These are phyloP conservation scores for Scaptomyza polygonia DNA, from an alignment of 2,888 invertebrate species.

Conservation along the genomic window DNA sequence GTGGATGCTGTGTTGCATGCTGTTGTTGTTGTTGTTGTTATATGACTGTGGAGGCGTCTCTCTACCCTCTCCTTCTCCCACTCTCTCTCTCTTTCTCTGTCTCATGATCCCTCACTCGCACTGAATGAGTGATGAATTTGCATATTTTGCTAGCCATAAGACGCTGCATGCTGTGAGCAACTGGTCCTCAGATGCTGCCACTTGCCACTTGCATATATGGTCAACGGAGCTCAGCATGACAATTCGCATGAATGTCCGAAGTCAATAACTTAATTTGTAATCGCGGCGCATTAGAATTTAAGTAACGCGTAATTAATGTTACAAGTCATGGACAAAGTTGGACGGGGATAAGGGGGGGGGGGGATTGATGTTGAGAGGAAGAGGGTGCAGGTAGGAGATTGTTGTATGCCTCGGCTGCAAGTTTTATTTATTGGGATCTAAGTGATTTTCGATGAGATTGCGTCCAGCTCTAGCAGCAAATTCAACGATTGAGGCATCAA, in stretches of 20 bases:
- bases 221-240: slow-evolving; percentile 76
- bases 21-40: background rate
- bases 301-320: slow-evolving; percentile 85
- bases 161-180: slow-evolving; percentile 63
- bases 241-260: slow-evolving; percentile 78
- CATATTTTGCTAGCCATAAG: slow-evolving; percentile 56
- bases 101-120: background rate
- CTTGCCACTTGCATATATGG: slow-evolving; percentile 33
- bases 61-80: background rate
- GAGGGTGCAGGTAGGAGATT: slow-evolving; percentile 5
- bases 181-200: slow-evolving; percentile 52
- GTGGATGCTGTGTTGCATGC: slow-evolving; percentile 40
- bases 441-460: slow-evolving; percentile 85
- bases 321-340: slow-evolving; percentile 69
- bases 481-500: slow-evolving; percentile 81
- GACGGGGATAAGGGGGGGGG: too few species aligned
- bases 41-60: slow-evolving; percentile 53
- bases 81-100: background rate
- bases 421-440: slow-evolving; percentile 84
- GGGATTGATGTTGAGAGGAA: slow-evolving; percentile 19
- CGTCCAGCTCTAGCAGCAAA: slow-evolving; percentile 56
- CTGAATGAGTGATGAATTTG: slow-evolving; percentile 63
- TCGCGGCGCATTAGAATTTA: slow-evolving; percentile 84
- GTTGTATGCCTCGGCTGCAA: slow-evolving; percentile 47
- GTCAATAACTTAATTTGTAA: slow-evolving; percentile 84